Evolutionary conservation across 2,888 invertebrate species (phyloP).

Genomic region (Ichneumoninae sp.): DNA sequence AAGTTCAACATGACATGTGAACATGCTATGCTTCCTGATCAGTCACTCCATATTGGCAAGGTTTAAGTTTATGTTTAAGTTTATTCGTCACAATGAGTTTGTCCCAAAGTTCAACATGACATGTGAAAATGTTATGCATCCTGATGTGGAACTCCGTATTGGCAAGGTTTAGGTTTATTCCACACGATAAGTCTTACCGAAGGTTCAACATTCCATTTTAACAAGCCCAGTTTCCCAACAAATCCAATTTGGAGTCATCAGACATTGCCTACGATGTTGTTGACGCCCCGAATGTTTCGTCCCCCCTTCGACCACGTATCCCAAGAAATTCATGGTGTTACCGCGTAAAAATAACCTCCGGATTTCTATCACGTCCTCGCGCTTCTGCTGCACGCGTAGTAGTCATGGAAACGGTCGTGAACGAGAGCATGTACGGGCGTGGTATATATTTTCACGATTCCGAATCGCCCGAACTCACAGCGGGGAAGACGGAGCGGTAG

Average conservation of each 20-base stretch:
- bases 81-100: too few relatives aligned
- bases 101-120: too few relatives aligned
- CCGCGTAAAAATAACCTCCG: conserved; percentile 50
- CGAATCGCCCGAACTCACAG: conserved; percentile 58
- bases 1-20: too few relatives aligned
- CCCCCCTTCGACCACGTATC: conserved; percentile 1
- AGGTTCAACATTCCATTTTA: neutral
- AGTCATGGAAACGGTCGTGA: conserved; percentile 78
- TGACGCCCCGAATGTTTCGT: neutral
- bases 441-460: conserved; percentile 72
- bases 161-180: too few relatives aligned
- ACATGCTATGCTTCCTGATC: too few relatives aligned
- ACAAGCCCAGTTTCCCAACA: neutral
- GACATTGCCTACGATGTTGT: conserved; percentile 10
- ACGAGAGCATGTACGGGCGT: conserved; percentile 65
- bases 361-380: conserved; percentile 24
- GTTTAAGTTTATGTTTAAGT: too few relatives aligned
- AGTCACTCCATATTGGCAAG: too few relatives aligned
- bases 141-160: too few relatives aligned
- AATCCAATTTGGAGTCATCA: neutral
- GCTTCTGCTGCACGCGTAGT: conserved; percentile 67
- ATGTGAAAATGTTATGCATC: too few relatives aligned
- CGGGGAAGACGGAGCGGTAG: conserved; percentile 71
- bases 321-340: conserved; percentile 46
- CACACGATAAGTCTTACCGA: neutral